These are phyloP conservation scores for Aurelia aurita complex sp. Pacific DNA, from an alignment of 30 jellyfish, hydroid and myxozoan species.

Conservation along the genomic window DNA sequence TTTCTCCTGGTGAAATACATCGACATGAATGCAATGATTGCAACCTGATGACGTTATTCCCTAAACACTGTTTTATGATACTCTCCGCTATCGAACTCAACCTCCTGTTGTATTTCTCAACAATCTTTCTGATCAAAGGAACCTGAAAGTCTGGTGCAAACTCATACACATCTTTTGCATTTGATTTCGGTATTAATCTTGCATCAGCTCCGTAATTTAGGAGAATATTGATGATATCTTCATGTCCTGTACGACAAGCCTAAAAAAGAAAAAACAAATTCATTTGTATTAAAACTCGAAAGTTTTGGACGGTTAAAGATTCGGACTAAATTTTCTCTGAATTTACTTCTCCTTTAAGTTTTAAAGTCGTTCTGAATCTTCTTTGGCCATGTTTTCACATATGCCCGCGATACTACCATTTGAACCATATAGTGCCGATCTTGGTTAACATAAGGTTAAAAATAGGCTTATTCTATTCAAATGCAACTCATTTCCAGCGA, in stretches of 20 bases:
- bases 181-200: slow-evolving; percentile 52
- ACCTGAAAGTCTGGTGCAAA: slow-evolving; percentile 44
- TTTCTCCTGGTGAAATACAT: slow-evolving; percentile 76
- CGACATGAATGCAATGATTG: slow-evolving; percentile 43
- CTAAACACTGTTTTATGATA: slow-evolving; percentile 10
- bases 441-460: too few relatives aligned
- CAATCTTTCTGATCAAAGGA: slow-evolving; percentile 4
- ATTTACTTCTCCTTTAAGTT: too few relatives aligned
- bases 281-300: too few relatives aligned
- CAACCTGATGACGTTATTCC: neutral
- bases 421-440: too few relatives aligned
- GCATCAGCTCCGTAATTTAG: slow-evolving; percentile 89
- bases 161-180: slow-evolving; percentile 38
- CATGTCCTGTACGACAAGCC: slow-evolving; percentile 91
- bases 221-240: slow-evolving; percentile 63
- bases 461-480: too few relatives aligned
- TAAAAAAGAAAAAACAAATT: neutral
- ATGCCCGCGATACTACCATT: too few relatives aligned
- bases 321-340: too few relatives aligned
- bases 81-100: slow-evolving; percentile 16
- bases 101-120: slow-evolving; percentile 42
- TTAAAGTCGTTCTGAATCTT: too few relatives aligned
- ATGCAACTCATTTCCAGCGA: too few relatives aligned
- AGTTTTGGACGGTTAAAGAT: too few relatives aligned
- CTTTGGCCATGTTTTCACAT: too few relatives aligned